Conservation (phyloP, 1,140 invertebrate genomes). For the Colletes gigas region DNA sequence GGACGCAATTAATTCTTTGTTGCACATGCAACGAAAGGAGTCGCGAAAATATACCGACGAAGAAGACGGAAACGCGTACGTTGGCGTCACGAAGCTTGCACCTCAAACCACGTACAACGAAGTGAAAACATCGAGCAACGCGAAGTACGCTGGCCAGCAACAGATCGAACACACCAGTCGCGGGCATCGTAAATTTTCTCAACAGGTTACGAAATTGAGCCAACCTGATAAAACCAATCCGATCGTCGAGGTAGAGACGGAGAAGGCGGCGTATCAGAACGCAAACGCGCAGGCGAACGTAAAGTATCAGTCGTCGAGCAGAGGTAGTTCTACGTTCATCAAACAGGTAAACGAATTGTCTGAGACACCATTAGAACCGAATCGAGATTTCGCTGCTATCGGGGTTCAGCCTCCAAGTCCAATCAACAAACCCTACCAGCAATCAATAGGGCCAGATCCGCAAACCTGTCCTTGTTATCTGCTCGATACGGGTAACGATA, state of each 20-base stretch:
- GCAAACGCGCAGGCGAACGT: not conserved
- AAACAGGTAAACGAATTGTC: conserved; percentile 61
- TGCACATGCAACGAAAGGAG: conserved; percentile 28
- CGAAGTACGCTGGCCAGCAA: not conserved
- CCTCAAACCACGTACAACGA: not conserved
- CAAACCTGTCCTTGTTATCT: conserved; percentile 73
- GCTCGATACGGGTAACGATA: conserved; percentile 65
- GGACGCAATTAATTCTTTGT: conserved; percentile 44
- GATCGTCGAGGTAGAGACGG: conserved; percentile 9
- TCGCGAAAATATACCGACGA: not conserved
- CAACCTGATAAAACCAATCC: not conserved
- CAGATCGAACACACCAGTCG: not conserved
- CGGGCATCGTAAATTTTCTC: conserved; percentile 20
- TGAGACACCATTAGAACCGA: conserved; percentile 19
- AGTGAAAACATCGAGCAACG: not conserved
- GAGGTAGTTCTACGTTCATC: not conserved
- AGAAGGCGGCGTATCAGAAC: not conserved
- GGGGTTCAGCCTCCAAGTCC: conserved; percentile 68
- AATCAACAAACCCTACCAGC: conserved; percentile 65
- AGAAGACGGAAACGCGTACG: not conserved
- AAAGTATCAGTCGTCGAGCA: not conserved
- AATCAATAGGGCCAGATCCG: conserved; percentile 69
- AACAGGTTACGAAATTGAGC: conserved; percentile 11
- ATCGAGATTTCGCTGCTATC: conserved; percentile 54
- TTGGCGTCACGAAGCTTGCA: not conserved